These are phyloP conservation scores for Corythoichthys haematopterus DNA, from an alignment of 2,113 vertebrate species.

Conservation along the genomic window DNA sequence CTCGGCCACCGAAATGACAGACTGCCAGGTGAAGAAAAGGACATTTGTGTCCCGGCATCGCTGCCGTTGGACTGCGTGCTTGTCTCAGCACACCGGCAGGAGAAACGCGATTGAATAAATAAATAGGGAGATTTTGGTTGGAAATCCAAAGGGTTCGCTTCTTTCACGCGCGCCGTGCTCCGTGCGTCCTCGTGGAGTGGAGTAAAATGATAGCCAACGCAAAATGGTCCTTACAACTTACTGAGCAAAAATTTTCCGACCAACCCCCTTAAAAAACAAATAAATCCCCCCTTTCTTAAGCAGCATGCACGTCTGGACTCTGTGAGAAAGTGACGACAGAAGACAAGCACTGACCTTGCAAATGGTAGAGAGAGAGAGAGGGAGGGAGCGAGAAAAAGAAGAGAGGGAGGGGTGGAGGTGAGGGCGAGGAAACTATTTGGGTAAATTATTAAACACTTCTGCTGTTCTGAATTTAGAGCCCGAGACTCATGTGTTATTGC, in stretches of 20 bases:
- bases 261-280: background rate
- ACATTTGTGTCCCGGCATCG: conserved; percentile 58
- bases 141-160: conserved; percentile 55
- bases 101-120: conserved; percentile 22
- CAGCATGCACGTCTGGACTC: conserved; percentile 38
- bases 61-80: conserved; percentile 32
- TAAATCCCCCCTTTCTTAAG: conserved; percentile 1
- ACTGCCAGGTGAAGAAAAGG: conserved; percentile 42
- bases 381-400: conserved; percentile 4
- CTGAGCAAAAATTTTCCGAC: background rate
- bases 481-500: background rate
- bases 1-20: conserved; percentile 36
- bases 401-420: background rate
- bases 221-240: conserved; percentile 5
- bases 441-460: conserved; percentile 49
- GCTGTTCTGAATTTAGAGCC: conserved; percentile 26
- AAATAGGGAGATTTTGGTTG: conserved; percentile 40
- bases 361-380: conserved; percentile 21
- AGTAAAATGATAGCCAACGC: conserved; percentile 23
- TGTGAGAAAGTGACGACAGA: conserved; percentile 57
- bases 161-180: background rate
- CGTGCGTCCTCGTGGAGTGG: conserved; percentile 3
- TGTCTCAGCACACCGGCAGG: background rate
- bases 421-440: conserved; percentile 21
- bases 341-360: conserved; percentile 73